A percentile compares a stretch with the other conserved stretches of the same genome.
Conservation (phyloP, 1,140 invertebrate genomes). For the Chironomus striatipennis region DNA sequence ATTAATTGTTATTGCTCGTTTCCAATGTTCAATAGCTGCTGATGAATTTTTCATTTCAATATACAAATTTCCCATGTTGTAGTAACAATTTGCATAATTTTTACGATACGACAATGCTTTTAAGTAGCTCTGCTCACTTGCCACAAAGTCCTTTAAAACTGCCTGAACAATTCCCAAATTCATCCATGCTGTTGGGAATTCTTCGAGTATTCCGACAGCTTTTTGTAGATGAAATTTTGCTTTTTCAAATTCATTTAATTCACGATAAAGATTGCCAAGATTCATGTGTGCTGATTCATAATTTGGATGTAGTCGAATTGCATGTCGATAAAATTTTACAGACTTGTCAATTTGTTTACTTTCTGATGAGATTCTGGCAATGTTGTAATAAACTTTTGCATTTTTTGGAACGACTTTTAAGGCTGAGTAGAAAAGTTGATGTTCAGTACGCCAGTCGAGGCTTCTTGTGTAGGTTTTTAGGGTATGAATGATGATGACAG, state of each 20-base stretch:
- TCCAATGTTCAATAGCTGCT: slow-evolving; percentile 60
- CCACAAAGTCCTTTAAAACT: slow-evolving; percentile 55
- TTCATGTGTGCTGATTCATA: slow-evolving; percentile 98
- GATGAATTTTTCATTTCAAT: slow-evolving; percentile 46
- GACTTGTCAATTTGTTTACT: slow-evolving; percentile 57
- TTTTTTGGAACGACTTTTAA: slow-evolving; percentile 73
- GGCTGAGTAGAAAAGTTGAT: slow-evolving; percentile 60
- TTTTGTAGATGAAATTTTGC: slow-evolving; percentile 67
- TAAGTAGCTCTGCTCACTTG: slow-evolving; percentile 71
- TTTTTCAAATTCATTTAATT: slow-evolving; percentile 58
- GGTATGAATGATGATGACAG: slow-evolving; percentile 47
- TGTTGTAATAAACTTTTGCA: slow-evolving; percentile 90
- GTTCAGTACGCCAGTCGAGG: slow-evolving; percentile 70
- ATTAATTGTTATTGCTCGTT: slow-evolving; percentile 66
- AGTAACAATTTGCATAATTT: slow-evolving; percentile 86
- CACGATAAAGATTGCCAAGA: slow-evolving; percentile 84
- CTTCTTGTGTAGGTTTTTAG: slow-evolving; percentile 60
- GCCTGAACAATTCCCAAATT: slow-evolving; percentile 90
- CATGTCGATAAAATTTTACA: slow-evolving; percentile 66
- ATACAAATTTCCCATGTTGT: slow-evolving; percentile 87
- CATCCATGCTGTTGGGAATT: slow-evolving; percentile 96
- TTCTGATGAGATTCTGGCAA: slow-evolving; percentile 79
- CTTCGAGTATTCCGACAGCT: slow-evolving; percentile 63
- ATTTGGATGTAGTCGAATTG: slow-evolving; percentile 72
- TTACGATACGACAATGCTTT: slow-evolving; percentile 64